Evolutionary conservation across 2,113 vertebrate species (phyloP).

Genomic region (Stomatorhinus ivindoensis): DNA sequence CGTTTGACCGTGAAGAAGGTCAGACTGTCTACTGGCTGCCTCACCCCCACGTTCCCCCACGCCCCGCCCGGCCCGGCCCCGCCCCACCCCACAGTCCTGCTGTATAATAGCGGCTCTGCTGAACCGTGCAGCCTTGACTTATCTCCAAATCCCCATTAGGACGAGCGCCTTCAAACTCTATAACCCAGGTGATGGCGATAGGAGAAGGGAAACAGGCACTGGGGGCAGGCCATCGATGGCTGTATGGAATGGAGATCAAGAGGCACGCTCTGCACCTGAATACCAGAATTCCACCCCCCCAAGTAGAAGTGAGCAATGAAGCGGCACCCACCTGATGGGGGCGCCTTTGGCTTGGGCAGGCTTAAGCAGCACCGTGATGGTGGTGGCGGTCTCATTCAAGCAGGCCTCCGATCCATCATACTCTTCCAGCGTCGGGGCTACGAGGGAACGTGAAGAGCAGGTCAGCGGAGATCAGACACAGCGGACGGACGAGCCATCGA

Average conservation of each 20-base stretch:
- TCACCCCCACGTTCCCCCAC: slow-evolving; percentile 34
- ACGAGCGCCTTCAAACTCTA: slow-evolving; percentile 45
- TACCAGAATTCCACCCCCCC: slow-evolving; percentile 20
- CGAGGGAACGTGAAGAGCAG: background rate
- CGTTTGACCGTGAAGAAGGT: slow-evolving; percentile 29
- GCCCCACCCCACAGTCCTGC: slow-evolving; percentile 25
- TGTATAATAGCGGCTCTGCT: slow-evolving; percentile 42
- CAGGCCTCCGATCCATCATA: slow-evolving; percentile 89
- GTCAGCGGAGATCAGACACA: background rate
- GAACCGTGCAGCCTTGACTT: slow-evolving; percentile 32
- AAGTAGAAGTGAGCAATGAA: background rate
- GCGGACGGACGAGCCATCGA: background rate
- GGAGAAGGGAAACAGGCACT: slow-evolving; percentile 41
- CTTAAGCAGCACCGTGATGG: slow-evolving; percentile 91
- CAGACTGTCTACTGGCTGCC: slow-evolving; percentile 40
- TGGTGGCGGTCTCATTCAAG: slow-evolving; percentile 94
- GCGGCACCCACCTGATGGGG: slow-evolving; percentile 79
- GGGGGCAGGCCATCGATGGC: slow-evolving; percentile 4
- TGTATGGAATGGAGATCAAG: slow-evolving; percentile 35
- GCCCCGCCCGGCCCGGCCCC: slow-evolving; percentile 27
- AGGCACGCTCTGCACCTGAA: slow-evolving; percentile 26
- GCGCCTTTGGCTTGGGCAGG: slow-evolving; percentile 96
- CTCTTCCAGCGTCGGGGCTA: slow-evolving; percentile 90
- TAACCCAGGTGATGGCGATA: slow-evolving; percentile 35
- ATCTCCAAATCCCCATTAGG: slow-evolving; percentile 48